Evolutionary conservation across 2,888 invertebrate genomes (phyloP).

Genomic region (Taphrorychus bicolor): DNA sequence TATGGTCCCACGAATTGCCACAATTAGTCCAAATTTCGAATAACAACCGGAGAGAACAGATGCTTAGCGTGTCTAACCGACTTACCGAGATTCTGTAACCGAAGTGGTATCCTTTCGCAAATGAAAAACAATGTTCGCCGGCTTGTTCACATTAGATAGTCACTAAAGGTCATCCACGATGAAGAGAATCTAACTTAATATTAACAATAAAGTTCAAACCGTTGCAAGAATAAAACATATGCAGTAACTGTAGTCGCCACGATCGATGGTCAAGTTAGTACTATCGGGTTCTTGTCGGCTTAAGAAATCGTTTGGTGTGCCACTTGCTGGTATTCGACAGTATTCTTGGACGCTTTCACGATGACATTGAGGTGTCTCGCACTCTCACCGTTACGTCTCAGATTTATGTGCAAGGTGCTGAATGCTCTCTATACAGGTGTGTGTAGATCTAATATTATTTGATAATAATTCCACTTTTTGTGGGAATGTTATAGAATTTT

Average conservation of each 20-base stretch:
- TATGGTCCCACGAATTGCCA: conserved; percentile 10
- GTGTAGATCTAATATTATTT: too few relatives aligned
- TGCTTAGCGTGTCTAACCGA: conserved; percentile 19
- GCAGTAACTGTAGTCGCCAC: conserved; percentile 36
- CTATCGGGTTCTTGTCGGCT: conserved; percentile 28
- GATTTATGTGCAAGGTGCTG: conserved; percentile 13
- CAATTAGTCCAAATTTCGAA: conserved; percentile 13
- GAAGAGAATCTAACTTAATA: background rate
- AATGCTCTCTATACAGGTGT: conserved; percentile 8
- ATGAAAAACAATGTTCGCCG: too few relatives aligned
- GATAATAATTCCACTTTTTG: background rate
- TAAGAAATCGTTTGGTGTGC: conserved; percentile 36
- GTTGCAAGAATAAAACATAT: conserved; percentile 6
- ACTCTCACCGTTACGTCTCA: conserved; percentile 33
- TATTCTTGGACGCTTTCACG: conserved; percentile 39
- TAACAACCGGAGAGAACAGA: conserved; percentile 21
- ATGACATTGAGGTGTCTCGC: conserved; percentile 38
- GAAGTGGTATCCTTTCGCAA: background rate
- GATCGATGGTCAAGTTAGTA: conserved; percentile 34
- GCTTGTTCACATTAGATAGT: background rate
- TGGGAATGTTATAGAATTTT: background rate
- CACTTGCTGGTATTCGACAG: conserved; percentile 34
- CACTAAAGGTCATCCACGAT: background rate
- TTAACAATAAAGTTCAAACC: background rate
- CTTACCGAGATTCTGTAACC: background rate